A percentile compares a stretch with the other conserved stretches of the same genome.
Evolutionary conservation across 2,113 vertebrate genomes (phyloP).

Genomic region (Seriola dumerili): DNA sequence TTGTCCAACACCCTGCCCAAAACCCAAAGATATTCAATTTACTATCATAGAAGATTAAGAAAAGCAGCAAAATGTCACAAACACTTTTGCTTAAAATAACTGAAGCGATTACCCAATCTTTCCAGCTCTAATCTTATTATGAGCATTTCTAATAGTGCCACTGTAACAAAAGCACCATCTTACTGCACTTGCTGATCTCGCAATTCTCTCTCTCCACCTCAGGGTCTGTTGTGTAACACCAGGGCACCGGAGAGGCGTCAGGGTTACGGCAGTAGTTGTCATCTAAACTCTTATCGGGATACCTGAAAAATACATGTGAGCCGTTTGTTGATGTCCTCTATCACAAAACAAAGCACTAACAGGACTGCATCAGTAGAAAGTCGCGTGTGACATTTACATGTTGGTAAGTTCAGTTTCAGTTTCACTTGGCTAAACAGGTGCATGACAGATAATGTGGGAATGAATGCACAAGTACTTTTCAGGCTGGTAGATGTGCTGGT

Average conservation of each 20-base stretch:
- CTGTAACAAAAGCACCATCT: conserved; percentile 53
- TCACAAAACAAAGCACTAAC: not conserved
- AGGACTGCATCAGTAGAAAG: not conserved
- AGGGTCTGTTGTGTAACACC: conserved; percentile 94
- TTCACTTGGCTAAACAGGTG: not conserved
- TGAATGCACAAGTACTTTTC: conserved; percentile 85
- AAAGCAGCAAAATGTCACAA: not conserved
- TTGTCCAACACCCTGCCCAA: not conserved
- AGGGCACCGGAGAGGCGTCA: conserved; percentile 92
- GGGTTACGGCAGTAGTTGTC: conserved; percentile 99
- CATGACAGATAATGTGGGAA: not conserved
- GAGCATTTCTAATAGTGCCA: not conserved
- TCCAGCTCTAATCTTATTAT: not conserved
- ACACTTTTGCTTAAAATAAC: not conserved
- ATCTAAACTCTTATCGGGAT: conserved; percentile 92
- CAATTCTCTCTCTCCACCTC: conserved; percentile 89
- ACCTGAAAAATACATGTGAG: conserved; percentile 81
- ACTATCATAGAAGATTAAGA: not conserved
- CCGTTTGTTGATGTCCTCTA: not conserved
- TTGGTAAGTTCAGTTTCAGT: not conserved
- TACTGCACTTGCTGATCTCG: conserved; percentile 90
- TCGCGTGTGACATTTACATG: not conserved
- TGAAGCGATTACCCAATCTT: not conserved
- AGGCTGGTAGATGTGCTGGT: conserved; percentile 93
- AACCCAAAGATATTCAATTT: not conserved